Conservation (phyloP, 2,113 vertebrate species). For the Cardinalis cardinalis region DNA sequence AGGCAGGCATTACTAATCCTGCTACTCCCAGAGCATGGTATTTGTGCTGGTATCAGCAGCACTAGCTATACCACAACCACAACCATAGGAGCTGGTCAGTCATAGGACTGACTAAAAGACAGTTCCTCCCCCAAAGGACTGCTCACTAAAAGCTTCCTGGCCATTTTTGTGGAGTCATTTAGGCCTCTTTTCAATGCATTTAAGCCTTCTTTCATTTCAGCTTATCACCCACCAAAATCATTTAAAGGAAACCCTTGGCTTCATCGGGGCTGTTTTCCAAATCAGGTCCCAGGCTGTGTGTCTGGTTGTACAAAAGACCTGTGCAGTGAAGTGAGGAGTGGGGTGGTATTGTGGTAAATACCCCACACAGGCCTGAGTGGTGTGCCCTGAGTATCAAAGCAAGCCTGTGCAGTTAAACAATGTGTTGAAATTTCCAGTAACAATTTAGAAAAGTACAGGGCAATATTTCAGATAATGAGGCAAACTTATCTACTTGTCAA, state of each 20-base stretch:
- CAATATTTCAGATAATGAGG: conserved; percentile 25
- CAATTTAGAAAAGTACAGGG: neutral
- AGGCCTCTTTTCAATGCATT: neutral
- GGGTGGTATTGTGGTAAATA: neutral
- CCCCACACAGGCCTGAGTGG: neutral
- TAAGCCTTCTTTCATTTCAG: neutral
- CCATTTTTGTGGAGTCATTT: neutral
- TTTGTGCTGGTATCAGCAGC: neutral
- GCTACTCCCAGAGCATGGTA: neutral
- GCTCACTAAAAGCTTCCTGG: neutral
- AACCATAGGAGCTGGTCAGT: neutral
- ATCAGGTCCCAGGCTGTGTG: neutral
- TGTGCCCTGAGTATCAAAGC: neutral
- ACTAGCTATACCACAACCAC: neutral
- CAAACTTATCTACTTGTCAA: conserved; percentile 4
- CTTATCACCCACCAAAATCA: neutral
- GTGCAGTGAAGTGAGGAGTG: neutral
- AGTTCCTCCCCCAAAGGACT: neutral
- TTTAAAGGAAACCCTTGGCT: neutral
- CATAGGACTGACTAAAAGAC: neutral
- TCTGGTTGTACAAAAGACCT: neutral
- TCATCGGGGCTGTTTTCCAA: neutral
- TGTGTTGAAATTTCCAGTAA: neutral
- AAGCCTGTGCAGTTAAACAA: neutral
- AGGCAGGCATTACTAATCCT: neutral